phyloP scores from a whole-genome alignment of 2,797 vertebrate genomes.

The Potorous gilbertii region DNA sequence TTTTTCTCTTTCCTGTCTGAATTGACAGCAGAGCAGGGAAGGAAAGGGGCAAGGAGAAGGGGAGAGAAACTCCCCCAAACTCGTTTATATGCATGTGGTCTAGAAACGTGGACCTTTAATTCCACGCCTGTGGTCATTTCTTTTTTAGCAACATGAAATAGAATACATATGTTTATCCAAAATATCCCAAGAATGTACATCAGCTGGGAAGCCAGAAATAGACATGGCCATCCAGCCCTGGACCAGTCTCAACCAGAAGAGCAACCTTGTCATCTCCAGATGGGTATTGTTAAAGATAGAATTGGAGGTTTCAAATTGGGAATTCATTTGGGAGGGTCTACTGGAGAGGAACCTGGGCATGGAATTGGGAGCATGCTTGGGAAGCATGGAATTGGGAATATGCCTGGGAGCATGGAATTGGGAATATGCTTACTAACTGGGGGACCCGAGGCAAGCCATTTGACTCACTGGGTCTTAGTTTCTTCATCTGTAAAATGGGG shows the following conservation, averaged over 20 bases:
- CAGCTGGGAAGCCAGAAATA: conserved; percentile 74
- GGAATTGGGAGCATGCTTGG: background rate
- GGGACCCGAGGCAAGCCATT: background rate
- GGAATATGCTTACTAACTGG: background rate
- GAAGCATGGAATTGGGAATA: background rate
- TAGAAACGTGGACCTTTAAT: conserved; percentile 60
- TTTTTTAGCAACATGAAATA: conserved; percentile 78
- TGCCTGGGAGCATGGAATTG: background rate
- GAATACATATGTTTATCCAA: conserved; percentile 75
- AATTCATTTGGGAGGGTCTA: background rate
- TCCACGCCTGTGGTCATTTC: conserved; percentile 53
- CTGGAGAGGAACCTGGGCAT: no score
- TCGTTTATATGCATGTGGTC: conserved; percentile 10
- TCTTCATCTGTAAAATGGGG: background rate
- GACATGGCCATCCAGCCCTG: conserved; percentile 71
- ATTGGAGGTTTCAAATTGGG: conserved; percentile 64
- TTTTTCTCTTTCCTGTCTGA: background rate
- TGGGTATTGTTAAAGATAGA: conserved; percentile 79
- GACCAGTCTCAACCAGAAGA: conserved; percentile 76
- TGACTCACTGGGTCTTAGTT: background rate
- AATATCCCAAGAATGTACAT: conserved; percentile 68
- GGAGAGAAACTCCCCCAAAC: background rate
- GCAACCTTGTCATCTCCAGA: conserved; percentile 79
- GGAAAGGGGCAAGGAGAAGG: background rate
- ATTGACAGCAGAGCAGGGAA: background rate